Base-by-base conservation (phyloP, 2,888 invertebrate genomes). In the Dryadula phaetusa region DNA sequence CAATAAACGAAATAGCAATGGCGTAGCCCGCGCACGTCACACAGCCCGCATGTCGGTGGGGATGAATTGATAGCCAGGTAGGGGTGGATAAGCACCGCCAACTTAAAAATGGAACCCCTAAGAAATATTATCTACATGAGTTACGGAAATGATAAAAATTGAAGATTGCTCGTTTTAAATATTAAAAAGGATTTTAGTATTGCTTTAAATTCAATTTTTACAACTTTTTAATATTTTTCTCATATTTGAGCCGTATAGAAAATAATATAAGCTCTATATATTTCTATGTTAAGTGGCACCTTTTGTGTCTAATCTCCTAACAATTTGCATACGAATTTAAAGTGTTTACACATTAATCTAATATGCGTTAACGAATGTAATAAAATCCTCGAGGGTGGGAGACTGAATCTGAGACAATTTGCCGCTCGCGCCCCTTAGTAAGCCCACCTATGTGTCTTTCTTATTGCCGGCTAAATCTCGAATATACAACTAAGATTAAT, bases 401-500 rank as follows among this genome's bases (percentile, higher is more conserved):
- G 85, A 81, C 81, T 82, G 87, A 87, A 89, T 88, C 88, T 87
- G 87, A 92, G 92, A 92, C 92, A 92, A 91, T 93, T 92, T 90
- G 90, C 89, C 85, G 79, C 79, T 81, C 82, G 78, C 82, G 79
- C 87, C 86, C 89, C 85, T 83, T 76, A 72, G 79, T 92, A 90
- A 91, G 90, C 91, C 88, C 86, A 91, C 91, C 92, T 90, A 92
- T 92, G 87, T 83, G 83, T 92, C 92, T 92, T 92, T 91, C 92
- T 92, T 92, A 92, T 89, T 87, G 90, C 88, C 85, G 85, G 82
- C 90, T 90, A 90, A 90, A 92, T 91, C 91, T 91, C 87, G 85
- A 90, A 92, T 90, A 91, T 91, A 92, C 92, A 92, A 90, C 89
- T 88, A 86, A 91, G 90, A 92, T 92, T 92, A 92, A 91, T 90